Evolutionary conservation across 2,797 vertebrate genomes (phyloP).

Genomic region (Erpetoichthys calabaricus): DNA sequence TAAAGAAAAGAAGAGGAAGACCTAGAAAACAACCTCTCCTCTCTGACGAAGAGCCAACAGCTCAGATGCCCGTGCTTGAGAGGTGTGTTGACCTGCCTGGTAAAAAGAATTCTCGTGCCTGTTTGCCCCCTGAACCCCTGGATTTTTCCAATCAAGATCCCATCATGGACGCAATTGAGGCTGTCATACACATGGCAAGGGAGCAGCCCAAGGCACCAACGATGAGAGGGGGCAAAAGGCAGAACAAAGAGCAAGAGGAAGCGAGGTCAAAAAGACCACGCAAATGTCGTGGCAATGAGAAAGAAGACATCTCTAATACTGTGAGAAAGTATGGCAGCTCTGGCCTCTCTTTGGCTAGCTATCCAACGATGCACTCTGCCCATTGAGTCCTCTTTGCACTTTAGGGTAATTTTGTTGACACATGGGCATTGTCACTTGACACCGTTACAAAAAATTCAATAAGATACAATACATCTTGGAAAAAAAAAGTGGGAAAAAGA

Average conservation of each 20-base stretch:
- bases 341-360: slow-evolving; percentile 40
- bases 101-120: slow-evolving; percentile 61
- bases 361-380: slow-evolving; percentile 32
- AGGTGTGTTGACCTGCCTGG: slow-evolving; percentile 81
- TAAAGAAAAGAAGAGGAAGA: slow-evolving; percentile 81
- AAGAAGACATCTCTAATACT: slow-evolving; percentile 35
- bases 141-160: slow-evolving; percentile 75
- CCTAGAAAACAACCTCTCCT: slow-evolving; percentile 74
- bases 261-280: slow-evolving; percentile 57
- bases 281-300: slow-evolving; percentile 59
- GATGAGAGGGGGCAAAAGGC: slow-evolving; percentile 41
- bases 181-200: slow-evolving; percentile 83
- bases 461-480: too few relatives aligned
- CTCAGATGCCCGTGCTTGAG: slow-evolving; percentile 88
- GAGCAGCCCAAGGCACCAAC: slow-evolving; percentile 38
- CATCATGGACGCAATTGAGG: slow-evolving; percentile 85
- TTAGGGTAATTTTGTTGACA: slow-evolving; percentile 21
- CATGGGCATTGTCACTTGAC: too few relatives aligned
- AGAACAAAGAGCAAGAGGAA: slow-evolving; percentile 41
- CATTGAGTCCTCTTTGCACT: slow-evolving; percentile 40
- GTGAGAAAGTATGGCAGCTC: slow-evolving; percentile 33
- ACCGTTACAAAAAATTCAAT: too few relatives aligned
- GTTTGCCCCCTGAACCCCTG: slow-evolving; percentile 56
- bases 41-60: slow-evolving; percentile 64
- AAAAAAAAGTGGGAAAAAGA: too few relatives aligned